A percentile compares a stretch with the other conserved stretches of the same genome.
Conservation (phyloP, 2,888 invertebrate species). For the Dorcus parallelipipedus region DNA sequence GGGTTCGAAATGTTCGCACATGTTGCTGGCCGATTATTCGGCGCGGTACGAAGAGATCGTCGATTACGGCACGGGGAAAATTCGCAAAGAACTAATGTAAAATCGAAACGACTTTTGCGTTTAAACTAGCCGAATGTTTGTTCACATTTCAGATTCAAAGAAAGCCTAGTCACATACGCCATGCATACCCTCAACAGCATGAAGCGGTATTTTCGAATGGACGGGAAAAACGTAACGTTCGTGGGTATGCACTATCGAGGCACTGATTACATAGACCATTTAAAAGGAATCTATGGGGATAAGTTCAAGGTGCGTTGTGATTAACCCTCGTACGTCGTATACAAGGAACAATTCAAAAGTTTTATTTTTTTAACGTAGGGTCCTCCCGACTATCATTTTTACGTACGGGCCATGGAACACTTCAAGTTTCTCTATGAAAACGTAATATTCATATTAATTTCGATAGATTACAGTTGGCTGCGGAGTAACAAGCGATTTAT, state of each 20-base stretch:
- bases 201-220: slow-evolving; percentile 3
- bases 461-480: slow-evolving; percentile 18
- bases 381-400: slow-evolving; percentile 15
- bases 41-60: slow-evolving; percentile 16
- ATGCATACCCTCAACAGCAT: slow-evolving; percentile 3
- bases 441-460: slow-evolving; percentile 22
- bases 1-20: neutral
- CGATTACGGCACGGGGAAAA: slow-evolving; percentile 12
- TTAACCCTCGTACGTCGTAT: neutral
- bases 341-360: neutral
- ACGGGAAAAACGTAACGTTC: slow-evolving; percentile 11
- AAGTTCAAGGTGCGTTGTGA: neutral
- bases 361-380: slow-evolving; percentile 9
- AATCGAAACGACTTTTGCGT: neutral
- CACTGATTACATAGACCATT: slow-evolving; percentile 14
- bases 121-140: neutral
- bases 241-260: slow-evolving; percentile 22
- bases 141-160: slow-evolving; percentile 13
- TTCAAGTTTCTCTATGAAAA: slow-evolving; percentile 16
- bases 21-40: slow-evolving; percentile 7
- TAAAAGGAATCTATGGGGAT: slow-evolving; percentile 7
- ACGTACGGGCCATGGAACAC: slow-evolving; percentile 21
- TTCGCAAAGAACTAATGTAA: slow-evolving; percentile 15
- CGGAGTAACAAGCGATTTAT: slow-evolving; percentile 2
- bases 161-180: slow-evolving; percentile 3